phyloP scores from a whole-genome alignment of 2,888 invertebrate genomes.

The Lydus trimaculatus region DNA sequence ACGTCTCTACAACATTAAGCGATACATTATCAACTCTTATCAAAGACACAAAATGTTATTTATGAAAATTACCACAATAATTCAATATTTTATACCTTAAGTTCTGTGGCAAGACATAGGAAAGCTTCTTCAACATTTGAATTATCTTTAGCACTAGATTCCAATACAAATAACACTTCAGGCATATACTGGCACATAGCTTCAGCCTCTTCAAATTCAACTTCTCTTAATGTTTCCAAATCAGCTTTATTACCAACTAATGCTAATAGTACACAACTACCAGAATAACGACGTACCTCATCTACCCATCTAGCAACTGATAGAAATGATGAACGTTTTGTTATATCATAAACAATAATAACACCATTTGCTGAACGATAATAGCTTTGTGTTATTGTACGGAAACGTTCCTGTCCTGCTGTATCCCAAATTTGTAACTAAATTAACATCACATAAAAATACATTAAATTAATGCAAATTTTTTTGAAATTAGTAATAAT shows the following conservation, averaged over 20 bases:
- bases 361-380: conserved; percentile 97
- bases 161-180: conserved; percentile 85
- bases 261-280: conserved; percentile 88
- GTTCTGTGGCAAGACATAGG: conserved; percentile 82
- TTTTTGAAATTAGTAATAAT: neutral
- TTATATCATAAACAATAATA: conserved; percentile 96
- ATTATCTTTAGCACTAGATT: conserved; percentile 91
- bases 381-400: conserved; percentile 97
- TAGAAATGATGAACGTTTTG: conserved; percentile 89
- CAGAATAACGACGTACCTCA: conserved; percentile 93
- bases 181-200: conserved; percentile 86
- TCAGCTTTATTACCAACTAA: conserved; percentile 95
- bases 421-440: conserved; percentile 97
- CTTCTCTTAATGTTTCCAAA: conserved; percentile 79
- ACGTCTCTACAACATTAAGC: conserved; percentile 67
- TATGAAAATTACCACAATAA: no score
- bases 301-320: conserved; percentile 95
- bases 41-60: no score
- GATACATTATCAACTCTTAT: no score
- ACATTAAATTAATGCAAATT: neutral
- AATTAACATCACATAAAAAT: conserved; percentile 41
- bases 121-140: conserved; percentile 91
- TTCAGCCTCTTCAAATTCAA: conserved; percentile 86
- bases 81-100: no score
- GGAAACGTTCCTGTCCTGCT: conserved; percentile 94